These are phyloP conservation scores for Zenarchopterus dispar DNA, from an alignment of 2,797 vertebrate genomes.

Conservation along the genomic window DNA sequence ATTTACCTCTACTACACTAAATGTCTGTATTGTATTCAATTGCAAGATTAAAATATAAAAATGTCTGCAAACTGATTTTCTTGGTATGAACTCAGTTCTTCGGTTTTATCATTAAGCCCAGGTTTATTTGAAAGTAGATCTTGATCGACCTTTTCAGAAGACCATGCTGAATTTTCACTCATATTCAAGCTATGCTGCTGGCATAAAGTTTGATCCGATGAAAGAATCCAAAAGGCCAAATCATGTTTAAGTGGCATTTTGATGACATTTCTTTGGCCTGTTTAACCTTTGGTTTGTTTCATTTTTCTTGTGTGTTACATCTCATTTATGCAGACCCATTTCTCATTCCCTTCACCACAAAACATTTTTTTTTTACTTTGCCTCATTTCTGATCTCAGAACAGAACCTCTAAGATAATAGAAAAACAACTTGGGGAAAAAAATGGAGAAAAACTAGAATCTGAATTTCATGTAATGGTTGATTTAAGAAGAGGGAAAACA, in stretches of 20 bases:
- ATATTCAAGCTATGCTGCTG: slow-evolving; percentile 55
- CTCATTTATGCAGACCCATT: slow-evolving; percentile 61
- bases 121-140: slow-evolving; percentile 53
- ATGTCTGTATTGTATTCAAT: too few relatives aligned
- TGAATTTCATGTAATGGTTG: slow-evolving; percentile 15
- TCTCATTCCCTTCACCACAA: slow-evolving; percentile 47
- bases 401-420: slow-evolving; percentile 22
- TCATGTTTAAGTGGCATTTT: slow-evolving; percentile 81
- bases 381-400: slow-evolving; percentile 25
- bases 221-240: slow-evolving; percentile 80
- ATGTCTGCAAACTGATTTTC: slow-evolving; percentile 15
- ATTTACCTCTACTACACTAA: too few relatives aligned
- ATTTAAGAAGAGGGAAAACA: slow-evolving; percentile 7
- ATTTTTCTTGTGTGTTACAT: slow-evolving; percentile 70
- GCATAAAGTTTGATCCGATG: slow-evolving; percentile 70
- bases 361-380: slow-evolving; percentile 38
- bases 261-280: slow-evolving; percentile 83
- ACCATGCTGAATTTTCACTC: slow-evolving; percentile 40
- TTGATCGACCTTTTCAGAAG: slow-evolving; percentile 64
- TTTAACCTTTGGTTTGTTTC: slow-evolving; percentile 77
- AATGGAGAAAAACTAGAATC: slow-evolving; percentile 20
- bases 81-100: slow-evolving; percentile 8
- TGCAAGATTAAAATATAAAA: not conserved
- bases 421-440: slow-evolving; percentile 3
- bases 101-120: slow-evolving; percentile 39